A percentile compares a stretch with the other conserved stretches of the same genome.
Conservation (phyloP, 2,113 vertebrate genomes). For the Theristicus caerulescens region DNA sequence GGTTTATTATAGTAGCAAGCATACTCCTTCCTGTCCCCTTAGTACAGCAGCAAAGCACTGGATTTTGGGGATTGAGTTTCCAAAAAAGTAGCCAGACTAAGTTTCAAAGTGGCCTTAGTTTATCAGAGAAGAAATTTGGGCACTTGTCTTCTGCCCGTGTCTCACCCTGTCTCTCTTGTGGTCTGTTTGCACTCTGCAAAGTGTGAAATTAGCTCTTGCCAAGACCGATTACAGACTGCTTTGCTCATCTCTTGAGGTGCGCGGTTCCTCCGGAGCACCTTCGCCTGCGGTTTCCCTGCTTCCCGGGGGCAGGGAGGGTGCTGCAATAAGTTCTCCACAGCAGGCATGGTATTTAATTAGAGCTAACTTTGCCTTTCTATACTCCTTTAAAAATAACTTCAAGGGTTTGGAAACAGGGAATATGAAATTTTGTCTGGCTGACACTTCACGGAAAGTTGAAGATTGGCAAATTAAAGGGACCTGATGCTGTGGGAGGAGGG, state of each 20-base stretch:
- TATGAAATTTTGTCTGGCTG: neutral
- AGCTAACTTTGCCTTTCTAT: neutral
- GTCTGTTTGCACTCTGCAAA: neutral
- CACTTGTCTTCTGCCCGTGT: neutral
- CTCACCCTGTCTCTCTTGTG: neutral
- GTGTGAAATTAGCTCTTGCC: neutral
- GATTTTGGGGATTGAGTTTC: neutral
- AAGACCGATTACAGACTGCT: neutral
- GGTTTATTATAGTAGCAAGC: neutral
- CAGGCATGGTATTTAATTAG: conserved; percentile 16
- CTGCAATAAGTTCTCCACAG: neutral
- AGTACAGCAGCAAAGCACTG: neutral
- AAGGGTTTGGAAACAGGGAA: neutral
- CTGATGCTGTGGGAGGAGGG: neutral
- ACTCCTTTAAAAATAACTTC: neutral
- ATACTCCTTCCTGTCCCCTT: neutral
- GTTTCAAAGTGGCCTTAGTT: neutral
- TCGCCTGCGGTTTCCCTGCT: neutral
- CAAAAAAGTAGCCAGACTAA: neutral
- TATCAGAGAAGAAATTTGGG: neutral
- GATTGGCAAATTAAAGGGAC: neutral
- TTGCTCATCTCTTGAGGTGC: neutral
- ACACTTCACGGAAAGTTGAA: neutral
- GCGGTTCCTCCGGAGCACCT: neutral
- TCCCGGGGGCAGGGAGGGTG: neutral